Evolutionary conservation across 2,113 vertebrate species (phyloP).

Genomic region (Uria aalge): DNA sequence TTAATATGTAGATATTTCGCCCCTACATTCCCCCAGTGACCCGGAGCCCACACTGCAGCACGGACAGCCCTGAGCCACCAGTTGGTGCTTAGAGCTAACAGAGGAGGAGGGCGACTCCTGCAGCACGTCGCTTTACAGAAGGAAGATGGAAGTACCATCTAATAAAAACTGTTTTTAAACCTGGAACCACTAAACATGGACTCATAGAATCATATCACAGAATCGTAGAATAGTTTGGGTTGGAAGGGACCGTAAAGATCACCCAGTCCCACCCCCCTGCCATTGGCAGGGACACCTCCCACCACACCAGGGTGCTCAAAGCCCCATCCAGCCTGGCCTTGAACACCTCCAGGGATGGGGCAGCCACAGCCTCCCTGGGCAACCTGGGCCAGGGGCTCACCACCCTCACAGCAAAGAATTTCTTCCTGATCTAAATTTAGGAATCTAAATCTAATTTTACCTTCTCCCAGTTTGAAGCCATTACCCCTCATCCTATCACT

Average conservation of each 20-base stretch:
- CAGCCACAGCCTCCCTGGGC: not conserved
- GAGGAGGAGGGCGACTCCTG: not conserved
- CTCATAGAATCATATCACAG: not conserved
- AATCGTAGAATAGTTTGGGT: not conserved
- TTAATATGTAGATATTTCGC: rapidly evolving
- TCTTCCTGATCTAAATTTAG: not conserved
- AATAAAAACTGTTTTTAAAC: not conserved
- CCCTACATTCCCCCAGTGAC: not conserved
- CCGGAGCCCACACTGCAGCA: not conserved
- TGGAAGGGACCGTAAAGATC: not conserved
- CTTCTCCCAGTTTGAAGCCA: no score
- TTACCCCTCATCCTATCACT: not conserved
- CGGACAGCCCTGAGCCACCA: not conserved
- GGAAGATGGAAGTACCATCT: not conserved
- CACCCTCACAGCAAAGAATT: not conserved
- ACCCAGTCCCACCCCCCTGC: not conserved
- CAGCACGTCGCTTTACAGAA: not conserved
- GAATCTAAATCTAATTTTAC: no score
- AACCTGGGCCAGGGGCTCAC: not conserved
- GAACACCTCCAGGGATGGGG: not conserved
- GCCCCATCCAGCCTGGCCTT: not conserved
- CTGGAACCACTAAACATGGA: not conserved
- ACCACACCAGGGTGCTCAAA: not conserved
- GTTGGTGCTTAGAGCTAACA: not conserved
- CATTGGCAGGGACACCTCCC: not conserved